Conservation (phyloP, 2,888 invertebrate species). For the Drosophila birchii region DNA sequence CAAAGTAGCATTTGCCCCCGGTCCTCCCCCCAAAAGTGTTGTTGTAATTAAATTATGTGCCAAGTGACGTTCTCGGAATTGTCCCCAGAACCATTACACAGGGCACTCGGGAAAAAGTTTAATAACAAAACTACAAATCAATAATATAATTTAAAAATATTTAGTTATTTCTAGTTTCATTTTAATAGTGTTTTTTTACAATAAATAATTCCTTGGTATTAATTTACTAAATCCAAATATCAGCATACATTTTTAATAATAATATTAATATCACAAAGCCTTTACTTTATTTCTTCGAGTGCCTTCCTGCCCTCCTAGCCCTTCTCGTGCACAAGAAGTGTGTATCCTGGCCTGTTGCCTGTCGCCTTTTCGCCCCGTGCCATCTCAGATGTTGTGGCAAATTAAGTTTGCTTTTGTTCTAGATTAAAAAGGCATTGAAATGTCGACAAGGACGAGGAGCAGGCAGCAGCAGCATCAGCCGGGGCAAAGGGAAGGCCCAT, state of each 20-base stretch:
- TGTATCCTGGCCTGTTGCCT: slow-evolving; percentile 16
- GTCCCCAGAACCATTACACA: slow-evolving; percentile 15
- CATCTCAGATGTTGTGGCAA: slow-evolving; percentile 78
- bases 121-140: no score
- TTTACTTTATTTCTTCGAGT: not conserved
- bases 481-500: not conserved
- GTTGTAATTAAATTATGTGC: slow-evolving; percentile 81
- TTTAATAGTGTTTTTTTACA: no score
- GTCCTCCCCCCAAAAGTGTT: slow-evolving; percentile 58
- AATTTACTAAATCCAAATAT: no score
- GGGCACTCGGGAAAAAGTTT: not conserved
- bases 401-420: slow-evolving; percentile 81
- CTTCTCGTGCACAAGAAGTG: not conserved
- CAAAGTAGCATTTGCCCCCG: slow-evolving; percentile 63
- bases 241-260: no score
- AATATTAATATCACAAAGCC: not conserved
- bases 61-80: slow-evolving; percentile 73
- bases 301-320: not conserved
- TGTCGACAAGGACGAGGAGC: slow-evolving; percentile 48
- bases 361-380: slow-evolving; percentile 42
- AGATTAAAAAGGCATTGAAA: slow-evolving; percentile 81
- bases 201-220: no score
- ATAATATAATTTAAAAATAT: no score
- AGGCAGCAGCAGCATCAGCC: not conserved
- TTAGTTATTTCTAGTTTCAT: no score